These are phyloP conservation scores for Agrypnus murinus DNA, from an alignment of 2,888 invertebrate genomes.

Conservation along the genomic window DNA sequence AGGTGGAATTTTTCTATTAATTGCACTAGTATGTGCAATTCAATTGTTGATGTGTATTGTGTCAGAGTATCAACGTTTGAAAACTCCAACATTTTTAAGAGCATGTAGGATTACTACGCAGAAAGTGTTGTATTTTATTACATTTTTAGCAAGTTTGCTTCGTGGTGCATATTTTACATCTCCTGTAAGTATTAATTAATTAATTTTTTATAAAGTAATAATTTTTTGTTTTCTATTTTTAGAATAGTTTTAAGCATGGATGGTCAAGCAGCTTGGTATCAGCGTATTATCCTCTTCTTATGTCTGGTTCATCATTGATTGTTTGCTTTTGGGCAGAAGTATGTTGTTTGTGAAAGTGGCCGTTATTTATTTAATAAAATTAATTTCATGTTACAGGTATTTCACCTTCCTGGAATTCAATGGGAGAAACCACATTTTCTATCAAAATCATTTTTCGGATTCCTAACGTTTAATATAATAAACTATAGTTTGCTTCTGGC, in stretches of 20 bases:
- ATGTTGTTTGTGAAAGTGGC: too few species aligned
- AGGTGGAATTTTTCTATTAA: constrained; percentile 85
- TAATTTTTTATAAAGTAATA: too few species aligned
- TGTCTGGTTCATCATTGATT: constrained; percentile 91
- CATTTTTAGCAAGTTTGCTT: constrained; percentile 88
- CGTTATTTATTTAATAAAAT: too few species aligned
- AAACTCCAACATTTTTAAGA: constrained; percentile 85
- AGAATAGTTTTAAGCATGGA: constrained; percentile 86
- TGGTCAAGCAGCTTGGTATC: constrained; percentile 92
- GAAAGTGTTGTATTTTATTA: constrained; percentile 90
- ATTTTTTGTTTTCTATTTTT: constrained; percentile 60
- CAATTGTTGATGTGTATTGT: constrained; percentile 90
- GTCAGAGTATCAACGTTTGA: constrained; percentile 87
- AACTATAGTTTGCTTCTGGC: constrained; percentile 89
- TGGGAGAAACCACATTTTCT: constrained; percentile 93
- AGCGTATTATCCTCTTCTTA: constrained; percentile 91
- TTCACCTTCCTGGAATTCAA: constrained; percentile 89
- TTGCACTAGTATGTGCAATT: constrained; percentile 88
- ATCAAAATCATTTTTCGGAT: constrained; percentile 92
- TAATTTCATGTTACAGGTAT: constrained; percentile 88
- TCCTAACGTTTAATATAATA: constrained; percentile 91
- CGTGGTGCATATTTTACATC: constrained; percentile 93
- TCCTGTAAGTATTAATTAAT: constrained; percentile 80
- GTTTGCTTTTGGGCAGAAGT: constrained; percentile 98
- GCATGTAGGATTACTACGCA: constrained; percentile 93